Percentiles rank a stretch among this genome's conserved stretches.
Evolutionary conservation across 2,797 vertebrate species (phyloP).

Genomic region (Psittacula echo): DNA sequence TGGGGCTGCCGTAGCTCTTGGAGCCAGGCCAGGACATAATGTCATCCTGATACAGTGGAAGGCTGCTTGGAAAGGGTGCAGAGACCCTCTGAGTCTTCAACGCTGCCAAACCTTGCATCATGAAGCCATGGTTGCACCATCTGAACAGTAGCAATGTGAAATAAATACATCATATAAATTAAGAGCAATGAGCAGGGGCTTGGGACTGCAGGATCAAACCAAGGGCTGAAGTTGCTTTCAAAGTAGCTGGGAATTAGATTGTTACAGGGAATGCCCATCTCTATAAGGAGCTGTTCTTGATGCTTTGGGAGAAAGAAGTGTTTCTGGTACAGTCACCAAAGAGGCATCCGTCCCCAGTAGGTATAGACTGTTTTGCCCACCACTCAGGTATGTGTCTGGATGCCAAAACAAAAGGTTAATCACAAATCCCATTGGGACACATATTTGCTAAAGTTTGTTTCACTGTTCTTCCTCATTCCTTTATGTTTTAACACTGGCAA

Average conservation of each 20-base stretch:
- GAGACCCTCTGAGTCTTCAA: neutral
- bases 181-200: neutral
- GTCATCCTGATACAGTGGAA: neutral
- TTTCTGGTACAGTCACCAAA: neutral
- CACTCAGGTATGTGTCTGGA: no score
- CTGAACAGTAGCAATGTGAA: neutral
- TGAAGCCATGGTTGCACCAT: neutral
- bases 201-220: neutral
- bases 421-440: neutral
- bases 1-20: neutral
- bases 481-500: neutral
- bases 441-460: neutral
- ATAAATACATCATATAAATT: neutral
- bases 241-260: neutral
- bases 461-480: neutral
- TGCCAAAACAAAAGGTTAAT: neutral
- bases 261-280: neutral
- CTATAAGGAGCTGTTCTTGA: neutral
- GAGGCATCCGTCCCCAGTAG: neutral
- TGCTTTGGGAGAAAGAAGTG: neutral
- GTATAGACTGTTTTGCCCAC: neutral
- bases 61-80: neutral
- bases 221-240: neutral
- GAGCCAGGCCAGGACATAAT: neutral
- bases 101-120: neutral